Base-by-base conservation (phyloP, 1,140 invertebrate genomes). In the Riptortus pedestris region DNA sequence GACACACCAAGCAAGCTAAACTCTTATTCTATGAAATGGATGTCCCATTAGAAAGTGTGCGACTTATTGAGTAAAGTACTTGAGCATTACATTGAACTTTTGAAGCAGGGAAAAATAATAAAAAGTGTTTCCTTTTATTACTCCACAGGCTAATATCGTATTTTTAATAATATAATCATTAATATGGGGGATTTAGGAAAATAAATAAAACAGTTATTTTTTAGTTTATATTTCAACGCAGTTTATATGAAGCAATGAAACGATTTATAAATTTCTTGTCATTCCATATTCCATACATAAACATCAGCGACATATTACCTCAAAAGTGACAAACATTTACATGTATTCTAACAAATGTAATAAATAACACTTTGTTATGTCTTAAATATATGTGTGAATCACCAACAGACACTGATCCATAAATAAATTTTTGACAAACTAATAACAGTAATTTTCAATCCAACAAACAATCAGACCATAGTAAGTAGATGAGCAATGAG, bases 271-370 rank as follows among this genome's bases (percentile, higher is more conserved):
- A 63, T 55, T 63, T n/a, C n/a, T n/a, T 63, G 45, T 55, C 45
- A 63, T 55, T 38, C 62, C 26, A 24, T 63, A 47, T 47, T 24
- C 28, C 47, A 63, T 63, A 63, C 62, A 63, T 48, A 47, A 63
- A 63, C 47, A 63, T 63, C 62, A 63, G 62, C 62, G 62, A 63
- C 62, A 63, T 63, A 63, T 63, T 47, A n/a, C 62, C 62, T 43
- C 18, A 27, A 33, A 14, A 28, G 43, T 52, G 51, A 5, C 28
- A 63, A 63, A 63, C 62, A 55, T 63, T 62, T 43, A 47, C 29
- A 28, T 43, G 27, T 62, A 47, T 2, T 43, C 20, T 45, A 45
- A 62, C 38, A 62, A 62, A 22, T 51, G 60, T 45, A 62, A 62
- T 62, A 51, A 62, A 62, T n/a, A 62, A 62, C 60, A 51, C 22